Base-by-base conservation (phyloP, 1,140 invertebrate genomes). In the Zaprionus ornatus region DNA sequence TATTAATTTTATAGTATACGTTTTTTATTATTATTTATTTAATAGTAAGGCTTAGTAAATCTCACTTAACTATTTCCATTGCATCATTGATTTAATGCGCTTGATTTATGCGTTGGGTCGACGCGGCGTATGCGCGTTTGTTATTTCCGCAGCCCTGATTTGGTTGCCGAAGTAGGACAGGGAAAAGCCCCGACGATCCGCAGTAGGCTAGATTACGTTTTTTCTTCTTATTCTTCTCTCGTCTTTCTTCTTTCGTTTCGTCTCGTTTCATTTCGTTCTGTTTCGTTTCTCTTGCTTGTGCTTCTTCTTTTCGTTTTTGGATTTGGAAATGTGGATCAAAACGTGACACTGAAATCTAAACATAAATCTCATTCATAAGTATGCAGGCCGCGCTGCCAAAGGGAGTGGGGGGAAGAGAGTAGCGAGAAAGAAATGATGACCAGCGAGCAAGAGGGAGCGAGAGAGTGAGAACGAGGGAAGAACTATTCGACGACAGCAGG, bases 291-390 rank as follows among this genome's bases (percentile, higher is more conserved):
- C 23, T 25, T 48, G 29, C 23, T 35, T 63, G 21, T 17, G 4
- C 15, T 50, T 32, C n/a, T 35, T 55, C 48, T 55, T 45, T 37
- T 27, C 15, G 21, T 50, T 25, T 37, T 71, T 78, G 37, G 23
- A 65, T 77, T 77, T 65, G 56, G 61, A 80, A 88, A 87, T 76
- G 80, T 87, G 80, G 84, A 87, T 84, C 84, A 87, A 87, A 87
- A 87, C 84, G 84, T 87, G 84, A 87, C 84, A 87, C 80, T 84
- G 84, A 87, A 87, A 87, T 84, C 84, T 75, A 88, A 87, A 71
- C 84, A 87, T 71, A 80, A 87, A 87, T 87, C 84, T 78, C 80
- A 87, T 87, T 87, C 84, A 87, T 88, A 80, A 88, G 77, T 74
- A 87, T 83, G 83, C 84, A 76, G 74, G 64, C 66, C 42, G 65